Conservation (phyloP, 2,888 invertebrate genomes). For the Julus scandinavius region DNA sequence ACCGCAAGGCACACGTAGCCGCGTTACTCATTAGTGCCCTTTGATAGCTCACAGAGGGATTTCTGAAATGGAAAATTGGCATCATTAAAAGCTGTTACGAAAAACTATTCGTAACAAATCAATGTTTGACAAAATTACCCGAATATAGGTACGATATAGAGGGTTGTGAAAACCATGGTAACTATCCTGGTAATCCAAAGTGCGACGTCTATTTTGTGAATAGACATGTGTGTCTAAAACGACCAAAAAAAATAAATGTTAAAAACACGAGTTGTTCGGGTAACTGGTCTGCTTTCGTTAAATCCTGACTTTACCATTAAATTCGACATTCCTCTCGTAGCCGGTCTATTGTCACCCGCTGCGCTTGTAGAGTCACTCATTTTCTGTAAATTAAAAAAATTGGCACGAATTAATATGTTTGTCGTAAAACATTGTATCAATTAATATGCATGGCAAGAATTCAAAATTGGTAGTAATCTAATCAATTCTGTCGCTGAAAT, state of each 20-base stretch:
- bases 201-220: conserved; percentile 87
- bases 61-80: conserved; percentile 65
- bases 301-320: not conserved
- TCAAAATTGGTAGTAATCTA: too few relatives aligned
- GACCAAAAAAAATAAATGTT: not conserved
- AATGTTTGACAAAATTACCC: conserved; percentile 74
- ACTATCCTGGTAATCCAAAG: conserved; percentile 88
- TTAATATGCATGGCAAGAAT: too few relatives aligned
- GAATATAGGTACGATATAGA: conserved; percentile 87
- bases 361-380: not conserved
- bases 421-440: not conserved
- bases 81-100: too few relatives aligned
- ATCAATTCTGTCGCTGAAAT: too few relatives aligned
- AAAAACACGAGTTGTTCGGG: not conserved
- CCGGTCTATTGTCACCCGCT: not conserved
- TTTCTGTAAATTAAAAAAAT: not conserved
- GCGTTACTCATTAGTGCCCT: conserved; percentile 93
- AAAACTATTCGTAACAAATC: not conserved
- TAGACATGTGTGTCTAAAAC: conserved; percentile 68
- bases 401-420: not conserved
- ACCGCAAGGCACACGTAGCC: conserved; percentile 91
- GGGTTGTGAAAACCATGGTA: conserved; percentile 83
- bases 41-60: conserved; percentile 83
- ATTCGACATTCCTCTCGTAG: not conserved
- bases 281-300: not conserved